These are phyloP conservation scores for Gortyna flavago DNA, from an alignment of 2,888 invertebrate genomes.

Conservation along the genomic window DNA sequence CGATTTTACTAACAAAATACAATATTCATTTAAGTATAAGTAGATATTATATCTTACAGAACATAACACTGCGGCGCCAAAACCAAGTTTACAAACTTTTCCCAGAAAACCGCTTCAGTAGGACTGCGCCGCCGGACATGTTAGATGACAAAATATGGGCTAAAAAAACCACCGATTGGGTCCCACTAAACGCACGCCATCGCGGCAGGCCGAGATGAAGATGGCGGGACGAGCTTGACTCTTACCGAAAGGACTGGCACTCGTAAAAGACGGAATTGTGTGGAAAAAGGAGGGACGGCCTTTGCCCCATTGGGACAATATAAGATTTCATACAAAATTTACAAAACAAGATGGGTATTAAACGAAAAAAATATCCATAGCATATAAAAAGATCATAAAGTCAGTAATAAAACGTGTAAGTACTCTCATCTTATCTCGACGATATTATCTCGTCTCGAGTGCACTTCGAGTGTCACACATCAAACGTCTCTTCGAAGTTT, in stretches of 20 bases:
- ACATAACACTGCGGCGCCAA: background rate
- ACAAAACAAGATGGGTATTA: background rate
- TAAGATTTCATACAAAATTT: background rate
- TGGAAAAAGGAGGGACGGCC: background rate
- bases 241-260: background rate
- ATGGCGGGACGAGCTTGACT: background rate
- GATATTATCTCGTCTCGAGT: slow-evolving; percentile 27
- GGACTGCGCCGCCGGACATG: background rate
- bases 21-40: background rate
- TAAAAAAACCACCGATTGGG: no score
- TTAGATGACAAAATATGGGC: no score
- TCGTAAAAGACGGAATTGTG: background rate
- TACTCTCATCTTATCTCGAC: slow-evolving; percentile 7
- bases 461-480: slow-evolving; percentile 8
- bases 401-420: background rate
- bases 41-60: background rate
- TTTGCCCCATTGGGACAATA: background rate
- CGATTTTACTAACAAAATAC: background rate
- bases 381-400: slow-evolving; percentile 6
- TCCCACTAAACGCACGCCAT: background rate
- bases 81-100: background rate
- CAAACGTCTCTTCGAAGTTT: background rate
- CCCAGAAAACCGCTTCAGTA: background rate
- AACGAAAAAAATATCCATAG: background rate
- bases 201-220: background rate